Conservation (phyloP, 2,113 vertebrate species). For the Oenanthe melanoleuca region DNA sequence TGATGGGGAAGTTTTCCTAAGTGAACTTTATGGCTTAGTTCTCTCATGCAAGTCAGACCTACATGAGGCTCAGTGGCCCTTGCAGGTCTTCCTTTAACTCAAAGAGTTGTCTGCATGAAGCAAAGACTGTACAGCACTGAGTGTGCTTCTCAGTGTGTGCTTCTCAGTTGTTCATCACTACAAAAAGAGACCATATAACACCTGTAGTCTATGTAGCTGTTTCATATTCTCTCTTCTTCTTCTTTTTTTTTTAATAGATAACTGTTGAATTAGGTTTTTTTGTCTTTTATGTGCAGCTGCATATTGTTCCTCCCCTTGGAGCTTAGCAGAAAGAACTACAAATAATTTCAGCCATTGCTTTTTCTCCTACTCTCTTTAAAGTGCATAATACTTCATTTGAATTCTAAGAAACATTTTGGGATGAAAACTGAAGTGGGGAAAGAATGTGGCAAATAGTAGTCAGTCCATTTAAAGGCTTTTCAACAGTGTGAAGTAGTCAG, state of each 20-base stretch:
- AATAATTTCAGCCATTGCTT: not conserved
- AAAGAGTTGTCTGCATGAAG: not conserved
- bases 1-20: constrained; percentile 24
- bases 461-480: not conserved
- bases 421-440: not conserved
- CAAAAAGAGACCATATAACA: not conserved
- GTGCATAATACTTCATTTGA: not conserved
- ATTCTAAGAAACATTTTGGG: not conserved
- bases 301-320: not conserved
- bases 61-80: not conserved
- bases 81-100: not conserved
- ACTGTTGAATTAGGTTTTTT: not conserved
- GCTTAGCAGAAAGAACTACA: not conserved
- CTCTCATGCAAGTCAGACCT: constrained; percentile 4
- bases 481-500: not conserved
- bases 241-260: not conserved
- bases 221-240: not conserved
- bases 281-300: not conserved
- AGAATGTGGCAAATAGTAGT: not conserved
- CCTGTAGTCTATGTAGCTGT: not conserved
- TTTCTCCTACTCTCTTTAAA: not conserved
- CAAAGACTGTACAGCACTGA: not conserved
- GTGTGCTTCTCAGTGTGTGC: not conserved
- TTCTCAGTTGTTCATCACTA: not conserved
- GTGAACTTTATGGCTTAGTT: constrained; percentile 3